Evolutionary conservation across 2,113 vertebrate species (phyloP), one percentile per base, ranked within the genome.

Genomic region (Colaptes auratus): DNA sequence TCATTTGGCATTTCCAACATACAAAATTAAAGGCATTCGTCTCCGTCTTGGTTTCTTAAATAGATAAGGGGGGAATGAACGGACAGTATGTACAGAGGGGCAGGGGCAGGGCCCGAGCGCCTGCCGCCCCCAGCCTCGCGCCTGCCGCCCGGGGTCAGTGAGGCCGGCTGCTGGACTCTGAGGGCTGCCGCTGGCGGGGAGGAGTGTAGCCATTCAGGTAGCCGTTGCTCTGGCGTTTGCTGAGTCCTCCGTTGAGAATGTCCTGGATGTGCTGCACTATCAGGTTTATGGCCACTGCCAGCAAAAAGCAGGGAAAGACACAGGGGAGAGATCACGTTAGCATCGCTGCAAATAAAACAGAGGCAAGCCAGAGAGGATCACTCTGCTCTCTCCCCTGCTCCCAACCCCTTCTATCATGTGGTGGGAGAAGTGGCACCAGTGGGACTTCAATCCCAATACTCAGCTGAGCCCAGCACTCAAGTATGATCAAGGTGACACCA

Each of bases 251-350:
- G 0, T 98, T 99, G 56, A 99, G 98, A 96, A 99, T 99, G 98
- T 99, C 99, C 97, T 99, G 99, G 96, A 99, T 99, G 97, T 99
- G 99, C 97, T 99, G 99, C 73, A 99, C 99, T 9, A 99, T 99
- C 97, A 99, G 97, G 97, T 99, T 99, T 97, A 99, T 99, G 93
- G 99, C 99, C 97, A 99, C 99, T 99, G 97, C 18, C 46, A 74
- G 88, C 92, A 36, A 92, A 71, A 73, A 44, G 64, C 39, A 88
- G 39, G 58, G n/a, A 50, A 20, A 69, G 56, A 75, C 35, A 89
- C 0, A 0, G 44, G 50, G 56, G 86, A 91, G 64, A 94, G 31
- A 17, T 0, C 8, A 12, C 0, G 3, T 97, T 46, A 97, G 81
- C 42, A 55, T 33, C 15, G 8, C 18, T 27, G 31, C 20, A 55